phyloP scores from a whole-genome alignment of 2,113 vertebrate species.

The Myanophis thanlyinensis region DNA sequence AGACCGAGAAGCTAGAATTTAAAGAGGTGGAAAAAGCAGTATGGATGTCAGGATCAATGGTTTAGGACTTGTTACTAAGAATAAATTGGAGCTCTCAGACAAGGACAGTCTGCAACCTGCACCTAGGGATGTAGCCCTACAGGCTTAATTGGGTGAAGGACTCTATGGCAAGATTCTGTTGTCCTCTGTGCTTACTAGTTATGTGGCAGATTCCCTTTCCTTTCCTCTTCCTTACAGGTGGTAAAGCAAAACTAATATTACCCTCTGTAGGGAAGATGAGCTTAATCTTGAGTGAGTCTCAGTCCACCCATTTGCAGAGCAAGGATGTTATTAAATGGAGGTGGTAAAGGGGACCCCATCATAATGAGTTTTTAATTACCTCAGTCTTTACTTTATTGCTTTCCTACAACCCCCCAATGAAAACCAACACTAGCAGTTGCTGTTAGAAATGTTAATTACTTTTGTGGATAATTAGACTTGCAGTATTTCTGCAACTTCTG shows the following conservation, averaged over 20 bases:
- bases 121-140: not conserved
- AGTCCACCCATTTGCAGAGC: conserved; percentile 35
- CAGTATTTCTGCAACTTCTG: conserved; percentile 52
- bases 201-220: not conserved
- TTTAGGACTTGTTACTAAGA: not conserved
- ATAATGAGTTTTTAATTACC: conserved; percentile 67
- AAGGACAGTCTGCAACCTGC: not conserved
- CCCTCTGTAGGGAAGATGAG: conserved; percentile 7
- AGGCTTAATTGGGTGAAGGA: not conserved
- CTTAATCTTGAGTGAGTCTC: conserved; percentile 19
- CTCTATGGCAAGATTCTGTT: not conserved
- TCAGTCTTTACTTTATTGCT: conserved; percentile 66
- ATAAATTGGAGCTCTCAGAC: not conserved
- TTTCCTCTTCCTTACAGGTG: not conserved
- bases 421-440: conserved; percentile 64
- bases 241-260: conserved; percentile 21
- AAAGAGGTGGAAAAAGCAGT: not conserved
- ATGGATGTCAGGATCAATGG: not conserved
- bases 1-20: not conserved
- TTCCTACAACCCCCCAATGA: conserved; percentile 50
- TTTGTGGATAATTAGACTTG: conserved; percentile 67
- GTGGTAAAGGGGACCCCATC: conserved; percentile 44
- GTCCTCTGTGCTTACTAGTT: not conserved
- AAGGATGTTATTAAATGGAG: conserved; percentile 52
- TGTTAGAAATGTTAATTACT: conserved; percentile 74